Evolutionary conservation across 2,888 invertebrate species (phyloP).

Genomic region (Caenorhabditis afra): DNA sequence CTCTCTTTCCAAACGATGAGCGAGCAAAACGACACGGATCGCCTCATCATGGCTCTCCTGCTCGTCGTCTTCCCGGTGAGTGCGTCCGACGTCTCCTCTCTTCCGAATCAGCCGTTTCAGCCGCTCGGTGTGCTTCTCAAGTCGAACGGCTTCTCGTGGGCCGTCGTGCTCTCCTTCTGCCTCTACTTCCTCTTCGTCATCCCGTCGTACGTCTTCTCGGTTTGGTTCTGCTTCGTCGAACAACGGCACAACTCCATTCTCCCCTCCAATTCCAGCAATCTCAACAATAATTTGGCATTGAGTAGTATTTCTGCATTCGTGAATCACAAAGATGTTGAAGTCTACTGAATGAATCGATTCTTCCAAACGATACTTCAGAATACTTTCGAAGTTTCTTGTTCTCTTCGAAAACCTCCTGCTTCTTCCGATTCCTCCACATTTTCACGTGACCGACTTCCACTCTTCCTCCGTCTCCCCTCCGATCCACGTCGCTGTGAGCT

Average conservation of each 20-base stretch:
- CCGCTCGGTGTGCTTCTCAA: slow-evolving; percentile 42
- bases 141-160: slow-evolving; percentile 23
- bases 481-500: too few relatives aligned
- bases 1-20: neutral
- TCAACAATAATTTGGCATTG: slow-evolving; percentile 34
- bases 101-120: slow-evolving; percentile 12
- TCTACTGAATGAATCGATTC: slow-evolving; percentile 28
- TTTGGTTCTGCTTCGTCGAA: slow-evolving; percentile 44
- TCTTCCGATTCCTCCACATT: too few relatives aligned
- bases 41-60: slow-evolving; percentile 41
- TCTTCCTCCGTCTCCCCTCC: too few relatives aligned
- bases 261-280: slow-evolving; percentile 14
- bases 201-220: slow-evolving; percentile 38
- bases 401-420: too few relatives aligned
- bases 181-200: slow-evolving; percentile 36
- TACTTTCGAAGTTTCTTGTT: too few relatives aligned
- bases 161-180: slow-evolving; percentile 23
- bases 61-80: slow-evolving; percentile 47
- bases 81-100: too few relatives aligned
- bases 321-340: slow-evolving; percentile 41
- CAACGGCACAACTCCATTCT: slow-evolving; percentile 37
- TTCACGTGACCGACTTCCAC: too few relatives aligned
- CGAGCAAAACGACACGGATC: slow-evolving; percentile 37
- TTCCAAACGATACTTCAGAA: too few relatives aligned
- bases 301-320: slow-evolving; percentile 36